Evolutionary conservation across 2,888 invertebrate genomes (phyloP).

Genomic region (Tenthredo mesomela): DNA sequence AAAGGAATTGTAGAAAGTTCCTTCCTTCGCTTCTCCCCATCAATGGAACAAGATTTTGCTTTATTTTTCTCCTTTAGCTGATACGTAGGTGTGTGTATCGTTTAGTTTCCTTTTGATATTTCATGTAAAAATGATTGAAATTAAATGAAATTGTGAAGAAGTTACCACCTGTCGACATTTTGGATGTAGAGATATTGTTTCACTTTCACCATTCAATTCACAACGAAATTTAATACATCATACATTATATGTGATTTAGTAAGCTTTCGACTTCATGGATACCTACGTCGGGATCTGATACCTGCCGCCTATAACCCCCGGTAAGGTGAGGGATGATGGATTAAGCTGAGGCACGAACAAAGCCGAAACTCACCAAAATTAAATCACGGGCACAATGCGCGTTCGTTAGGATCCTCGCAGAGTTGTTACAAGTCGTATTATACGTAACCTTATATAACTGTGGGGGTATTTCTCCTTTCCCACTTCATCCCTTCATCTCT

Average conservation of each 20-base stretch:
- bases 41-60: not conserved
- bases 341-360: conserved; percentile 14
- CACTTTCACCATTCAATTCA: not conserved
- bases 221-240: not conserved
- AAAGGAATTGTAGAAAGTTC: not conserved
- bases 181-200: not conserved
- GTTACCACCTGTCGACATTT: not conserved
- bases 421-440: conserved; percentile 14
- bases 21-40: not conserved
- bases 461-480: not conserved
- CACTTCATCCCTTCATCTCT: not conserved
- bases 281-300: not conserved
- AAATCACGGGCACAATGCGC: conserved; percentile 18
- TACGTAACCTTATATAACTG: not conserved
- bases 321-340: conserved; percentile 7
- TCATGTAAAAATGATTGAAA: not conserved
- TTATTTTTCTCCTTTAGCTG: not conserved
- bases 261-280: conserved; percentile 13
- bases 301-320: not conserved
- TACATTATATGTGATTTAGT: not conserved
- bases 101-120: not conserved
- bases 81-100: not conserved
- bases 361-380: conserved; percentile 14
- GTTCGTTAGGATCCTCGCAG: conserved; percentile 27
- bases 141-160: not conserved